Evolutionary conservation across 2,113 vertebrate species (phyloP).

Genomic region (Ursus arctos): DNA sequence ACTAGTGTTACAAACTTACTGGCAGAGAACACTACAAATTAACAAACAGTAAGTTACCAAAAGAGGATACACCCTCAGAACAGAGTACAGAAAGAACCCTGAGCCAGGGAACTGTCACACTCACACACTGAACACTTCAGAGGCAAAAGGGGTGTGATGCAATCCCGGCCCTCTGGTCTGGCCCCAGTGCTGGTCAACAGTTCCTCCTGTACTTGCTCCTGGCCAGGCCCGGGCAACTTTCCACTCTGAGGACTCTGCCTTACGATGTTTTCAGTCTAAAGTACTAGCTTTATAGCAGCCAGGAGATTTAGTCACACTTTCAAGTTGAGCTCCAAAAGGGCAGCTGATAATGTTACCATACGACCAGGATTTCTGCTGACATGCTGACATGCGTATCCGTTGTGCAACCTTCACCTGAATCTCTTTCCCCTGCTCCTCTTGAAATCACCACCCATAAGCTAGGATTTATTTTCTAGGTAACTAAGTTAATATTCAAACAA

Average conservation of each 20-base stretch:
- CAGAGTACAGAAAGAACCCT: neutral
- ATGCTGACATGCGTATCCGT: neutral
- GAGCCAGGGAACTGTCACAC: neutral
- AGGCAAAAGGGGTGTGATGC: neutral
- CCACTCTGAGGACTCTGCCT: neutral
- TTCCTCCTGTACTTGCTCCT: rapidly evolving
- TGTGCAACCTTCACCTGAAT: constrained; percentile 46
- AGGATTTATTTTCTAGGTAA: constrained; percentile 56
- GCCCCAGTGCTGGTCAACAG: neutral
- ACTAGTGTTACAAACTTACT: constrained; percentile 62
- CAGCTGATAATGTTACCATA: constrained; percentile 80
- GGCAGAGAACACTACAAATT: constrained; percentile 51
- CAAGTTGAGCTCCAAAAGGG: constrained; percentile 79
- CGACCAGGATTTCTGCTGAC: constrained; percentile 71
- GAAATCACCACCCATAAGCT: constrained; percentile 32
- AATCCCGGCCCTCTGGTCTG: neutral
- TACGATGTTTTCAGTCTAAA: constrained; percentile 75
- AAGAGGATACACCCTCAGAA: constrained; percentile 49
- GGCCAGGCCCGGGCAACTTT: neutral
- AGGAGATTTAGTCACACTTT: constrained; percentile 50
- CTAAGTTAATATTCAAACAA: constrained; percentile 74
- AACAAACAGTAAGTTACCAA: constrained; percentile 56
- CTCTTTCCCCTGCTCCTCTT: neutral
- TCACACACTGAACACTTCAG: neutral
- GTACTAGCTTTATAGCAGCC: constrained; percentile 76